Conservation (phyloP, 2,888 invertebrate genomes). For the Mellilla xanthometata region DNA sequence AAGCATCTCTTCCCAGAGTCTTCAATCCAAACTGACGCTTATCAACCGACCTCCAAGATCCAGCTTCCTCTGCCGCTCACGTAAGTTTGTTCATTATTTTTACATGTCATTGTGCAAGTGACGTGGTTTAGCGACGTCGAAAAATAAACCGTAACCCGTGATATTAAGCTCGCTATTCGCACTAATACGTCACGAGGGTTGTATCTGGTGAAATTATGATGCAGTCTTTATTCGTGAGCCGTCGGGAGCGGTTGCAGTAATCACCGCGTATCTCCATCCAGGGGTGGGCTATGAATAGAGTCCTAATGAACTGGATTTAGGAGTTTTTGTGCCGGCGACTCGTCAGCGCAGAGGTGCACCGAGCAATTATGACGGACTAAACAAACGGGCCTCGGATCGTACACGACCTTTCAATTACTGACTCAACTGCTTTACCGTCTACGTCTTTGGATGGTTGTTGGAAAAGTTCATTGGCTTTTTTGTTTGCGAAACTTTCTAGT, state of each 20-base stretch:
- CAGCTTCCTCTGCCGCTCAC: constrained; percentile 50
- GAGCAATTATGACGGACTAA: constrained; percentile 79
- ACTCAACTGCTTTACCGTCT: constrained; percentile 41
- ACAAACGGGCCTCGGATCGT: constrained; percentile 64
- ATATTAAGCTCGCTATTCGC: constrained; percentile 61
- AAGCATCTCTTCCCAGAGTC: constrained; percentile 64
- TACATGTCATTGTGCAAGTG: constrained; percentile 82
- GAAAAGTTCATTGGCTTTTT: constrained; percentile 29
- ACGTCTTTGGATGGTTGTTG: constrained; percentile 45
- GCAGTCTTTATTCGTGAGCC: constrained; percentile 83
- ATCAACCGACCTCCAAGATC: constrained; percentile 47
- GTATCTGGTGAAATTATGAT: constrained; percentile 83
- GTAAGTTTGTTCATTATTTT: constrained; percentile 82
- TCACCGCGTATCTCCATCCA: constrained; percentile 83
- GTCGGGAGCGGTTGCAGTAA: constrained; percentile 83
- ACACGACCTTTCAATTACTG: constrained; percentile 61
- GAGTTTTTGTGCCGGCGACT: constrained; percentile 80
- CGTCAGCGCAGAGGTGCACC: constrained; percentile 76
- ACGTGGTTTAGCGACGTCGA: constrained; percentile 48
- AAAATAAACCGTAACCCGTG: constrained; percentile 57
- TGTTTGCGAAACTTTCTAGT: too few relatives aligned
- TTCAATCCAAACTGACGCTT: constrained; percentile 55
- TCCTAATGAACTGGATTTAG: constrained; percentile 83
- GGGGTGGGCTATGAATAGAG: constrained; percentile 80
- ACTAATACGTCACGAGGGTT: constrained; percentile 54